These are phyloP conservation scores for Clarias batrachus DNA, from an alignment of 2,113 vertebrate species.

Conservation along the genomic window DNA sequence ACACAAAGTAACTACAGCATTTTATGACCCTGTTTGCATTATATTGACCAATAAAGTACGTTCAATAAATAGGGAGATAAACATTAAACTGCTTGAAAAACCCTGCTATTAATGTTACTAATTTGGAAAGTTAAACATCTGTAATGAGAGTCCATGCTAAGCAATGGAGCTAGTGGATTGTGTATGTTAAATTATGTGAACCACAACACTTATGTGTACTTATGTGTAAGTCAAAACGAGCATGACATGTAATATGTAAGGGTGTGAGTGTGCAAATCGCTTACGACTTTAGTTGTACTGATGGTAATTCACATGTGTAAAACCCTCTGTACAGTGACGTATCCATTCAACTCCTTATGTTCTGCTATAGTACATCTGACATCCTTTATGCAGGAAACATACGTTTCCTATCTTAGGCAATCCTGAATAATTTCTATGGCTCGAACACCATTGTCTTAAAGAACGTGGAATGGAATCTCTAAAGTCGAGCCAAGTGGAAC, in stretches of 20 bases:
- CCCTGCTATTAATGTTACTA: not conserved
- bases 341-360: not conserved
- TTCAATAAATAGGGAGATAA: not conserved
- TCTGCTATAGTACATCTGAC: conserved; percentile 16
- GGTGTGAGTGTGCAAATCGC: not conserved
- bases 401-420: conserved; percentile 28
- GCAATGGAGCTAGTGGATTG: not conserved
- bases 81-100: not conserved
- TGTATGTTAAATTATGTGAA: not conserved
- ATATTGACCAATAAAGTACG: not conserved
- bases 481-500: conserved; percentile 30
- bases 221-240: not conserved
- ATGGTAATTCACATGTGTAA: not conserved
- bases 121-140: not conserved
- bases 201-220: not conserved
- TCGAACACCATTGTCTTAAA: conserved; percentile 28
- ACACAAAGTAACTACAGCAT: not conserved
- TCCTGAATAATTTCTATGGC: conserved; percentile 15
- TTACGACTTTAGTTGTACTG: not conserved
- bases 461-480: not conserved
- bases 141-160: not conserved
- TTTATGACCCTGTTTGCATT: not conserved
- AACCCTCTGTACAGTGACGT: not conserved
- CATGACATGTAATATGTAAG: not conserved
- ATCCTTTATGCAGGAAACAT: conserved; percentile 36